Base-by-base conservation (phyloP, 1,140 invertebrate species). In the Neodiprion virginianus region DNA sequence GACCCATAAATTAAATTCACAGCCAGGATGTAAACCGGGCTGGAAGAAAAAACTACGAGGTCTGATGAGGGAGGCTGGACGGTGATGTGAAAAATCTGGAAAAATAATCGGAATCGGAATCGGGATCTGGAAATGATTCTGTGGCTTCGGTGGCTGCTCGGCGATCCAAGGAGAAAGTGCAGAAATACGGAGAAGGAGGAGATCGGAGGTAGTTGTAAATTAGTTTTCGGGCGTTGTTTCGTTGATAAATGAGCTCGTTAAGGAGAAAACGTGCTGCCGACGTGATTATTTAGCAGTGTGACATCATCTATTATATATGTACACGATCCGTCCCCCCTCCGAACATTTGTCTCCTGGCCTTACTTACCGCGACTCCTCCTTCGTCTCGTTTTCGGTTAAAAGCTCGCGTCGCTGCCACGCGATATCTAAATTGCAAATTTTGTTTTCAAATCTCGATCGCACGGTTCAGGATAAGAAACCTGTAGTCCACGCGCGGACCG, bases 381-480 rank as follows among this genome's bases (percentile, higher is more conserved):
- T 17, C 11, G 4, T 61, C 53, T 8, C 53, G 8, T 61, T 61
- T 61, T 61, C 53, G 53, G 11, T 21, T 21, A 5, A 61, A 61
- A 61, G 8, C 8, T 40, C 28, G 28, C 28, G 28, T 1, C 28
- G 28, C 28, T 40, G 28, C 53, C n/a, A 8, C 67, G 14, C 14
- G 23, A 12, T 14, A 71, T 71, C 70, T 71, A 71, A 71, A 71
- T 71, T 71, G 70, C 70, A 71, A 71, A 71, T 71, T 71, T 50
- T 50, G 40, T 71, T 50, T 9, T 71, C n/a, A 71, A 49, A 71
- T 71, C 70, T 71, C 48, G 70, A 71, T 71, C 70, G 70, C 14
- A 69, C 14, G 14, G 2, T 40, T 40, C 28, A 40, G 28, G 28
- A 40, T 40, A 28, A 69, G 68, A 69, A 69, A 8, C 28, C 14